Percentiles rank a stretch among this genome's conserved stretches.
phyloP scores from a whole-genome alignment of 2,888 invertebrate genomes.

The Amphipoea oculea region DNA sequence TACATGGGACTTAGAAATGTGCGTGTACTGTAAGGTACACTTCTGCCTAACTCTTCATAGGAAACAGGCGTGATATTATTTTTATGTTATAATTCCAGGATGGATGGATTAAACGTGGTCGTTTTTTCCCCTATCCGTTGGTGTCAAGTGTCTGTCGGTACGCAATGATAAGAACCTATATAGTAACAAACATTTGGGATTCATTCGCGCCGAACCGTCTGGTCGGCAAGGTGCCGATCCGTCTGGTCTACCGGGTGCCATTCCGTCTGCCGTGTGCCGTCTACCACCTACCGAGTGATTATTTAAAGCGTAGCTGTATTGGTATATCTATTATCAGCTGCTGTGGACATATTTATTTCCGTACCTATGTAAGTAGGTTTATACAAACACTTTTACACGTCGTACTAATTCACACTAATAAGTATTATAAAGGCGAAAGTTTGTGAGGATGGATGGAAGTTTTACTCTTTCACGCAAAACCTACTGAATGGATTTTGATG shows the following conservation, averaged over 20 bases:
- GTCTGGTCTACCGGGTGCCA: conserved; percentile 12
- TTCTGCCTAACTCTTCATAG: background rate
- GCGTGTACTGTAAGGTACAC: background rate
- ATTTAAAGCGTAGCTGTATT: background rate
- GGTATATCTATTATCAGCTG: background rate
- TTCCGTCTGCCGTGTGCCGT: background rate
- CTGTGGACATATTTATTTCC: background rate
- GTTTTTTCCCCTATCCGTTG: background rate
- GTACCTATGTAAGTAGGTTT: background rate
- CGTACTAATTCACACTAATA: too few species aligned
- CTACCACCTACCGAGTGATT: background rate
- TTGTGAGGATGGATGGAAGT: too few species aligned
- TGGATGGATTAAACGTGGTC: background rate
- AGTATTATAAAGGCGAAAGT: too few species aligned
- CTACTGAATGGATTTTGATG: too few species aligned
- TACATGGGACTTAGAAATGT: too few species aligned
- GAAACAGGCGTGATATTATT: background rate
- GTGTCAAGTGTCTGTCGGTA: background rate
- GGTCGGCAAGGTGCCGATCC: background rate
- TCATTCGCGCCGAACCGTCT: conserved; percentile 6
- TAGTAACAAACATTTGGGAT: conserved; percentile 7
- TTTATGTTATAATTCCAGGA: background rate
- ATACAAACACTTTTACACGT: background rate
- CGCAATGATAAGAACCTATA: background rate
- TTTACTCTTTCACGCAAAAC: too few species aligned